Evolutionary conservation across 2,888 invertebrate species (phyloP).

Genomic region (Eupithecia centaureata): DNA sequence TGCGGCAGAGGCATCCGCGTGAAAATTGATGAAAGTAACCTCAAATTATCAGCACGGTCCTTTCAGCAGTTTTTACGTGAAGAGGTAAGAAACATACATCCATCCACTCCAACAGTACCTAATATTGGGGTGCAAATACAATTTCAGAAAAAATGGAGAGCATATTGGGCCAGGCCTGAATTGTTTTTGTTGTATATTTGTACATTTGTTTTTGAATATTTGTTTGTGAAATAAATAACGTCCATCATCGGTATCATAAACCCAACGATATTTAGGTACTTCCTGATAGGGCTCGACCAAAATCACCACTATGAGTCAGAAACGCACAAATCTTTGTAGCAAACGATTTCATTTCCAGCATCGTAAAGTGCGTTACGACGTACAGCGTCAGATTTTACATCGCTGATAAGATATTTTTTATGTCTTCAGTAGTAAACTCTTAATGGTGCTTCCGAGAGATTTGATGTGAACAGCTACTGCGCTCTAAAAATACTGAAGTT

Average conservation of each 20-base stretch:
- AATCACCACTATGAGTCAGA: not conserved
- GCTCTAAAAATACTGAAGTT: not conserved
- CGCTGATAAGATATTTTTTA: conserved; percentile 27
- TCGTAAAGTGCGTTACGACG: conserved; percentile 26
- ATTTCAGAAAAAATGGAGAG: too few species aligned
- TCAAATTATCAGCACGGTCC: too few species aligned
- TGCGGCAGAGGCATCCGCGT: too few species aligned
- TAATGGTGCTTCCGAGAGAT: conserved; percentile 22
- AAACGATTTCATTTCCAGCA: conserved; percentile 23
- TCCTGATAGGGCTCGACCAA: not conserved
- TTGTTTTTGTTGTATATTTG: not conserved
- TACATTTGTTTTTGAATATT: not conserved
- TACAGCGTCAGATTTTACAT: conserved; percentile 20
- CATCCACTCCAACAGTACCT: too few species aligned
- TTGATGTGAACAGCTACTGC: conserved; percentile 13
- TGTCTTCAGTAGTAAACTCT: conserved; percentile 23
- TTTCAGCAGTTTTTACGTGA: too few species aligned
- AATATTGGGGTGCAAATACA: too few species aligned
- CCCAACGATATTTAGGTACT: not conserved
- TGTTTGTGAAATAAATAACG: too few species aligned
- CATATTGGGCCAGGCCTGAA: too few species aligned
- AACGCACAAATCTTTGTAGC: conserved; percentile 18
- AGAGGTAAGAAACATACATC: too few species aligned
- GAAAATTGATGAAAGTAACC: too few species aligned
- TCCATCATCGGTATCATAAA: not conserved